phyloP scores from a whole-genome alignment of 2,888 invertebrate genomes.

The Agrenia bidenticulata region DNA sequence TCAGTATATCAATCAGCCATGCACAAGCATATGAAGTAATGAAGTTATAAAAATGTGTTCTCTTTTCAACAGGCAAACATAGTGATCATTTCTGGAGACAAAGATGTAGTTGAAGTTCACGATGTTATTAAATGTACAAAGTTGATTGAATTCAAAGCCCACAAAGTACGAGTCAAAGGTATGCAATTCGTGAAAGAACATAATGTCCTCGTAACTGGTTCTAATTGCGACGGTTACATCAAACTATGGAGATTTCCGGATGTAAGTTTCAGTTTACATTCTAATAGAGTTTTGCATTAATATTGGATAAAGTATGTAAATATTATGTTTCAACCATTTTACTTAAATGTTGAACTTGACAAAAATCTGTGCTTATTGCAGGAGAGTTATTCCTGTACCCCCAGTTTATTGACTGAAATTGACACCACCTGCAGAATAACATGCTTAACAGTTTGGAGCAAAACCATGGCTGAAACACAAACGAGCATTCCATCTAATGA shows the following conservation, averaged over 20 bases:
- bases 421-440: slow-evolving; percentile 73
- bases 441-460: slow-evolving; percentile 63
- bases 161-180: slow-evolving; percentile 51
- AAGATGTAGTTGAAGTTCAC: slow-evolving; percentile 64
- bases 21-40: no score
- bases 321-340: no score
- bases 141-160: slow-evolving; percentile 48
- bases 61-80: slow-evolving; percentile 59
- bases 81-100: slow-evolving; percentile 71
- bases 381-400: slow-evolving; percentile 56
- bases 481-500: slow-evolving; percentile 17
- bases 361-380: slow-evolving; percentile 27
- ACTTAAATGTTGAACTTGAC: neutral
- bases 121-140: slow-evolving; percentile 42
- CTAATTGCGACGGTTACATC: slow-evolving; percentile 72
- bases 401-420: slow-evolving; percentile 61
- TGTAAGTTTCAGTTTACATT: slow-evolving; percentile 36
- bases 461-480: slow-evolving; percentile 8
- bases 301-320: neutral
- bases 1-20: neutral
- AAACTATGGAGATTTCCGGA: slow-evolving; percentile 67
- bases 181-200: slow-evolving; percentile 39
- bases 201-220: slow-evolving; percentile 61
- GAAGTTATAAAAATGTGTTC: no score
- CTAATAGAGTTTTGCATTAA: neutral